phyloP scores from a whole-genome alignment of 2,113 vertebrate species.

The Anser brachyrhynchus region DNA sequence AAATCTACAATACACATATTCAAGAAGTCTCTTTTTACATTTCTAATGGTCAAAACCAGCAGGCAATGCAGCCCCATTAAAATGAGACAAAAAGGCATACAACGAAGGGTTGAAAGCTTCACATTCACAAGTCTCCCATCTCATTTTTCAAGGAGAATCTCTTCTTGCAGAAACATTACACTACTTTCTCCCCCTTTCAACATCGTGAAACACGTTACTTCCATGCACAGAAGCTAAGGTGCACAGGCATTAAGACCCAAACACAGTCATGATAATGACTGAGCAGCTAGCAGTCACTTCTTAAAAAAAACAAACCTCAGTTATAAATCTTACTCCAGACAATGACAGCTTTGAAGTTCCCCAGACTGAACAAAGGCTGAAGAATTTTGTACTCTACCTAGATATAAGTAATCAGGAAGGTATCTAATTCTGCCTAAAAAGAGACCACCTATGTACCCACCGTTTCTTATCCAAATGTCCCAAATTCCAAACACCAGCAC shows the following conservation, averaged over 20 bases:
- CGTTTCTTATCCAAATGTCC: fast-evolving
- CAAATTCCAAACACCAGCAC: not conserved
- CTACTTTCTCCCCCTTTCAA: conserved; percentile 43
- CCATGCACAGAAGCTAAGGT: not conserved
- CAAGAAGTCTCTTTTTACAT: not conserved
- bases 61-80: not conserved
- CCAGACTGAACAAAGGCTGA: not conserved
- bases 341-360: not conserved
- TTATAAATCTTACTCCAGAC: not conserved
- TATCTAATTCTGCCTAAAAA: not conserved
- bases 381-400: not conserved
- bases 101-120: not conserved
- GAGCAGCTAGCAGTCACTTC: not conserved
- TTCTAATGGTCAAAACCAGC: not conserved
- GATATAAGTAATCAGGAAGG: not conserved
- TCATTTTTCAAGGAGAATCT: conserved; percentile 15
- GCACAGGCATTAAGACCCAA: conserved; percentile 30
- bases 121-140: not conserved
- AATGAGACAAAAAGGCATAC: not conserved
- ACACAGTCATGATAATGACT: not conserved
- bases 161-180: conserved; percentile 22
- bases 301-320: not conserved
- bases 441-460: fast-evolving
- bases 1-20: not conserved
- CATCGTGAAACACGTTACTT: not conserved